A percentile compares a stretch with the other conserved stretches of the same genome.
phyloP scores from a whole-genome alignment of 2,888 invertebrate species.

The Ctenicera cuprea region DNA sequence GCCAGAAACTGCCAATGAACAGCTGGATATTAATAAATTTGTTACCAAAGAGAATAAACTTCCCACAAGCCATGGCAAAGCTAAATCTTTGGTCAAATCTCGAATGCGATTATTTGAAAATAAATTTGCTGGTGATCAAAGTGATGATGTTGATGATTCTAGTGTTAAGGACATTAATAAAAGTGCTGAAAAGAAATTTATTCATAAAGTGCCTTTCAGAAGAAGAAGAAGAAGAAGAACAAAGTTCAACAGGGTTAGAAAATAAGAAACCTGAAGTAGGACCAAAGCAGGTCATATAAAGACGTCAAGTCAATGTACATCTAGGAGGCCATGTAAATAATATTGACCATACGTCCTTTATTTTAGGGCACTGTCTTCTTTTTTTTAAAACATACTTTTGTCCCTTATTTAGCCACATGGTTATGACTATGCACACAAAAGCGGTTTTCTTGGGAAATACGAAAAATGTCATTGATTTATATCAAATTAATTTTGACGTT shows the following conservation, averaged over 20 bases:
- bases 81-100: slow-evolving; percentile 68
- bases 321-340: too few relatives aligned
- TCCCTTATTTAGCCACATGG: too few relatives aligned
- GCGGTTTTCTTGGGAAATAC: too few relatives aligned
- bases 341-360: too few relatives aligned
- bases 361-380: too few relatives aligned
- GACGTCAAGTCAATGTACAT: too few relatives aligned
- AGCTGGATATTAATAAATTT: slow-evolving; percentile 64
- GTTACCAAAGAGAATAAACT: slow-evolving; percentile 69
- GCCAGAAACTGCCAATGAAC: slow-evolving; percentile 61
- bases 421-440: too few relatives aligned
- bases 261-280: slow-evolving; percentile 22
- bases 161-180: slow-evolving; percentile 7
- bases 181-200: slow-evolving; percentile 30
- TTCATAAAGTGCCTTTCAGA: slow-evolving; percentile 41
- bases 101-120: slow-evolving; percentile 71
- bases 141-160: neutral
- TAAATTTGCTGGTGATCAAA: slow-evolving; percentile 20
- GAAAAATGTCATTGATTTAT: too few relatives aligned
- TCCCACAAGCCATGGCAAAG: slow-evolving; percentile 56
- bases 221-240: slow-evolving; percentile 35
- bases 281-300: too few relatives aligned
- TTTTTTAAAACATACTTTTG: too few relatives aligned
- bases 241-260: slow-evolving; percentile 31
- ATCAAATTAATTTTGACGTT: too few relatives aligned